Percentiles rank a stretch among this genome's conserved stretches.
Conservation (phyloP, 2,888 invertebrate species). For the Cataglyphis livida region DNA sequence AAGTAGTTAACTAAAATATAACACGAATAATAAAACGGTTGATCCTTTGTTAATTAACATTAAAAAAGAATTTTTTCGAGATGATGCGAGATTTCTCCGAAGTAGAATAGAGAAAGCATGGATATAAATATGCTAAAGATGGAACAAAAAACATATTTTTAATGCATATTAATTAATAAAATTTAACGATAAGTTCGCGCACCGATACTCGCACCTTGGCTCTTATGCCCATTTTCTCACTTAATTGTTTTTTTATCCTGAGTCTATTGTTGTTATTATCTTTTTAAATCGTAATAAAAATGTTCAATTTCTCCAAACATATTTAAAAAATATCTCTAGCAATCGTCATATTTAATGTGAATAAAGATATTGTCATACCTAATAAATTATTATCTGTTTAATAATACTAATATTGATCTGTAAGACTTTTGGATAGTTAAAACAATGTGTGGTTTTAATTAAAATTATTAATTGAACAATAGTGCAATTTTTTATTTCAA, state of each 20-base stretch:
- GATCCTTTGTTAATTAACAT: neutral
- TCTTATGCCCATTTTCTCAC: too few species aligned
- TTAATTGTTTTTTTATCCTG: too few species aligned
- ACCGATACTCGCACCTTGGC: too few species aligned
- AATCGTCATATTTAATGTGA: neutral
- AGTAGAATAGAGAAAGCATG: neutral
- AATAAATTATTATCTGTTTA: neutral
- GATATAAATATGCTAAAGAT: too few species aligned
- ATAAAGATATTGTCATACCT: neutral
- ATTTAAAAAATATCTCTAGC: neutral
- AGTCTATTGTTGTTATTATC: neutral
- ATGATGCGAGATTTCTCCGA: neutral
- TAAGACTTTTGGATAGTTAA: neutral
- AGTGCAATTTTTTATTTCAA: neutral
- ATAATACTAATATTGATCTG: neutral
- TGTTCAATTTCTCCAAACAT: neutral
- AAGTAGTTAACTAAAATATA: neutral
- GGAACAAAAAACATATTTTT: too few species aligned
- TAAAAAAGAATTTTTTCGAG: neutral
- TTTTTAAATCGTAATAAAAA: neutral
- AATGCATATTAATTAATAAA: too few species aligned
- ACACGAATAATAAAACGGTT: neutral
- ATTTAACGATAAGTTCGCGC: too few species aligned
- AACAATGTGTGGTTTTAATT: neutral
- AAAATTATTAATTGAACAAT: neutral